Evolutionary conservation across 2,113 vertebrate genomes (phyloP), one percentile per base, ranked within the genome.

Genomic region (Coregonus clupeaformis): DNA sequence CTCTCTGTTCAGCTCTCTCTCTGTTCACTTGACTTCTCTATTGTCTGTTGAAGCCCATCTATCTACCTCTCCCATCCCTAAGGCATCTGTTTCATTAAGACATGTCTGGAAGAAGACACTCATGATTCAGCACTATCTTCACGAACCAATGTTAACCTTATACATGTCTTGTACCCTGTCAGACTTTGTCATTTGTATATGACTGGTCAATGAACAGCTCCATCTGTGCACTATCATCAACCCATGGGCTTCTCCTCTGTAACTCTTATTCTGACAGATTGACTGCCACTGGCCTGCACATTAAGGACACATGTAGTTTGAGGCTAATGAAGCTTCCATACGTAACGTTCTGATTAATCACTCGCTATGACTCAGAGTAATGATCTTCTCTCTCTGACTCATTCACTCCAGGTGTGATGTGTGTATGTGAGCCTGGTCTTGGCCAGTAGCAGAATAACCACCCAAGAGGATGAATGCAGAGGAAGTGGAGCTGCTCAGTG

Each of bases 401-500:
- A 14, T 24, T 30, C 74, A 68, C 88, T 89, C 12, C 85, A 97
- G 97, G 93, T 95, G 93, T 95, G 90, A 96, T 96, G 94, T 89
- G 92, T 92, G 82, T 91, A 91, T 93, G 81, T 62, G 91, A 93
- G 88, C 89, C 92, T 84, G 89, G 91, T 91, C 77, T 89, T 91
- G 60, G 84, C 87, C 86, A 91, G 89, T 96, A 95, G 93, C 25
- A 85, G 89, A 89, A 91, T 88, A 89, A 92, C 90, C 83, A 89
- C 3, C 88, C 91, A 93, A 94, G 95, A 99, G 96, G 92, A 99
- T 99, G 98, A 99, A 99, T 92, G 94, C 97, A 81, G 98, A 99
- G 90, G 98, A 99, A 93, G 84, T 98, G 94, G 98, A 99, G 90
- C 92, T 99, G 84, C 83, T 98, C 87, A 91, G 94, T 93, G 97